Conservation (phyloP, 1,140 invertebrate genomes). For the Calliphora vicina region DNA sequence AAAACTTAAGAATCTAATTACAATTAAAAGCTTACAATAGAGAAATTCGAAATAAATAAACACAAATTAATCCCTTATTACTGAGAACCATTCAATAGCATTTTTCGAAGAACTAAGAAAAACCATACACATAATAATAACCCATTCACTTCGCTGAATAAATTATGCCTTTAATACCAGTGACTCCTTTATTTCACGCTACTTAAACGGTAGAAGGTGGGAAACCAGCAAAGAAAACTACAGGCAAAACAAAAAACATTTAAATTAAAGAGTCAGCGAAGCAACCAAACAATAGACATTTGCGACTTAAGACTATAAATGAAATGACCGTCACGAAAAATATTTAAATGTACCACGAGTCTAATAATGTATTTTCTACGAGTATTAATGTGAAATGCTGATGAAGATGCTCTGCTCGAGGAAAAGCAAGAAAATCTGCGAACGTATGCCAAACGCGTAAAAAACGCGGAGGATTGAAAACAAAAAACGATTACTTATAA, state of each 20-base stretch:
- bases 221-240: background rate
- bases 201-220: background rate
- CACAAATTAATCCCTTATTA: conserved; percentile 27
- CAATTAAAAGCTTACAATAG: background rate
- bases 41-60: conserved; percentile 7
- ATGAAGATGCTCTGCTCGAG: background rate
- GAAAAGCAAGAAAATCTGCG: too few relatives aligned
- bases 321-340: conserved; percentile 28
- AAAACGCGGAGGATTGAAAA: background rate
- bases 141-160: conserved; percentile 20
- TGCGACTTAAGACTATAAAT: conserved; percentile 20
- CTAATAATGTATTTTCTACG: background rate
- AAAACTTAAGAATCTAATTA: conserved; percentile 18
- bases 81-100: background rate
- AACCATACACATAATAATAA: conserved; percentile 21
- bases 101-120: background rate
- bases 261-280: background rate
- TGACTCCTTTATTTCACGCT: background rate
- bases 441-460: background rate
- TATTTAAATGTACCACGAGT: background rate
- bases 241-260: background rate
- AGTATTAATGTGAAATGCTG: background rate
- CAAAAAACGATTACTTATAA: background rate
- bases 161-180: conserved; percentile 22
- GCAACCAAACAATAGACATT: background rate